A percentile compares a stretch with the other conserved stretches of the same genome.
Conservation (phyloP, 2,113 vertebrate species). For the Apodemus speciosus region DNA sequence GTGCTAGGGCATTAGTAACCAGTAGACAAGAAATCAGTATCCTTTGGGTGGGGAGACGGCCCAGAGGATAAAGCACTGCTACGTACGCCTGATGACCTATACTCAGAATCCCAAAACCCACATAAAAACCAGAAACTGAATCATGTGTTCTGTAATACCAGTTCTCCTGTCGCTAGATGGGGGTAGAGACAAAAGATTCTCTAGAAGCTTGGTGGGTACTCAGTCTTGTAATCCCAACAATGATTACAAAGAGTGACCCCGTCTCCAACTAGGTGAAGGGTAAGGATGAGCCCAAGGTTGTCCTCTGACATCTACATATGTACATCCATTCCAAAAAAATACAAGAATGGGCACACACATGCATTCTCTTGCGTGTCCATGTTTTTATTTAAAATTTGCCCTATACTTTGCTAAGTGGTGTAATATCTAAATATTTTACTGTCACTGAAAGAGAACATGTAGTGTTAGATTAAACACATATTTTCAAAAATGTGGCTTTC, state of each 20-base stretch:
- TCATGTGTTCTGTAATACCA: neutral
- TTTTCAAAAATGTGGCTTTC: slow-evolving; percentile 26
- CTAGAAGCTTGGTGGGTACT: neutral
- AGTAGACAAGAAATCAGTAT: neutral
- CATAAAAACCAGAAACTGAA: neutral
- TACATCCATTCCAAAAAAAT: neutral
- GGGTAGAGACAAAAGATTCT: neutral
- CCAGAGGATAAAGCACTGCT: neutral
- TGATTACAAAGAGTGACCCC: neutral
- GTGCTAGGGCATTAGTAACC: no score
- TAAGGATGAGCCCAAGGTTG: neutral
- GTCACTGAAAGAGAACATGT: slow-evolving; percentile 35
- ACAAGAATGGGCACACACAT: neutral
- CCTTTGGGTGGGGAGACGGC: neutral
- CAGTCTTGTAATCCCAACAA: neutral
- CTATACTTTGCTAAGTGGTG: slow-evolving; percentile 66
- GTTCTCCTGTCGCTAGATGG: neutral
- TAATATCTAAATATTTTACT: slow-evolving; percentile 52
- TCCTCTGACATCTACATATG: neutral
- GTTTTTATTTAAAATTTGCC: slow-evolving; percentile 49
- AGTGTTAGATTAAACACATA: slow-evolving; percentile 27
- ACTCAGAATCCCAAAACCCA: neutral
- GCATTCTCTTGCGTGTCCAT: neutral
- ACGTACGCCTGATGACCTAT: no score
- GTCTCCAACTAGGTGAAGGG: neutral